Percentiles rank a stretch among this genome's conserved stretches.
Conservation (phyloP, 1,140 invertebrate species). For the Platyscapa corneri region DNA sequence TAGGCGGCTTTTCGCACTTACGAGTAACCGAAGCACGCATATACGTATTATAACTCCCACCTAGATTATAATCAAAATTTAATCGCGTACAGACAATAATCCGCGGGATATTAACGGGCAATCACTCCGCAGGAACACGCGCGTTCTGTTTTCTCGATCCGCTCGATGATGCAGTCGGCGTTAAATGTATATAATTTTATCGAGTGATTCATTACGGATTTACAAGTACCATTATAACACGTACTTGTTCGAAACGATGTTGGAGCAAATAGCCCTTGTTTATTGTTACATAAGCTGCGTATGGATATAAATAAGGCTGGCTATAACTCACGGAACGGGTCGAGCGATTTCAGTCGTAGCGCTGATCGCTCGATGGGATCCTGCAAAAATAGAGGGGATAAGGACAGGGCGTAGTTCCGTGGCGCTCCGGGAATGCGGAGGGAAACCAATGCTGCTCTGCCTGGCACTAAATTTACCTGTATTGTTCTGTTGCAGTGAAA, state of each 20-base stretch:
- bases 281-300: neutral
- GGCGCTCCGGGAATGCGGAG: neutral
- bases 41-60: neutral
- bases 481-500: slow-evolving; percentile 77
- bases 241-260: neutral
- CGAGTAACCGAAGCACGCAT: neutral
- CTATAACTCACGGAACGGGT: neutral
- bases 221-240: neutral
- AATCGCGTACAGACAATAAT: neutral
- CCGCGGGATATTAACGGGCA: neutral
- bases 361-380: neutral
- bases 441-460: no score
- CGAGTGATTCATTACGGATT: slow-evolving; percentile 21
- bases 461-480: neutral
- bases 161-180: neutral
- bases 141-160: neutral
- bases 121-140: neutral
- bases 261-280: neutral
- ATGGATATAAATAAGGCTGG: neutral
- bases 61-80: neutral
- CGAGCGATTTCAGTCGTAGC: neutral
- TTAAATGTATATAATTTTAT: slow-evolving; percentile 28
- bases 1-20: neutral
- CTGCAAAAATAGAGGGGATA: neutral
- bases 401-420: neutral